Evolutionary conservation across 1,140 invertebrate genomes (phyloP).

Genomic region (Anagrus nilaparvatae): DNA sequence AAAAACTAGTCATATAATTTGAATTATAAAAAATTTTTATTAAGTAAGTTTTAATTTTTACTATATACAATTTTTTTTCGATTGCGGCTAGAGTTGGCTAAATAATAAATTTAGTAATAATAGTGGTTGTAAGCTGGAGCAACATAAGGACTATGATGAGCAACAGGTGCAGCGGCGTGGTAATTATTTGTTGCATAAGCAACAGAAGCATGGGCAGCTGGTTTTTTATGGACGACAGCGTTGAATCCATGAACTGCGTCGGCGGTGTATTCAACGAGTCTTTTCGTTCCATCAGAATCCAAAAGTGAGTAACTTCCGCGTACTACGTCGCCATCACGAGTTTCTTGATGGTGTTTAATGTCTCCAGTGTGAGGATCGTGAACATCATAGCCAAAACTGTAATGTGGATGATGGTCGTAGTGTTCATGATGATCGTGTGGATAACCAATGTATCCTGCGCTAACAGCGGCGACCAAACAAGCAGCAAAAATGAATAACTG

Average conservation of each 20-base stretch:
- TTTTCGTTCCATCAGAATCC: conserved; percentile 24
- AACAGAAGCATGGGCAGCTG: conserved; percentile 17
- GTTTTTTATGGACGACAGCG: conserved; percentile 46
- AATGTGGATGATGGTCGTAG: conserved; percentile 45
- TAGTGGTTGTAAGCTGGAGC: conserved; percentile 2
- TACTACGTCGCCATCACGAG: conserved; percentile 44
- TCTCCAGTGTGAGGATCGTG: conserved; percentile 45
- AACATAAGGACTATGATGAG: conserved; percentile 10
- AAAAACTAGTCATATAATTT: too few relatives aligned
- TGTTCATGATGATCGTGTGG: conserved; percentile 24
- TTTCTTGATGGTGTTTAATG: conserved; percentile 43
- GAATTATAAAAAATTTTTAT: too few relatives aligned
- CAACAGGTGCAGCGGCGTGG: conserved; percentile 12
- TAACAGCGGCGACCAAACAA: conserved; percentile 23
- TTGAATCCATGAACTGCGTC: conserved; percentile 46
- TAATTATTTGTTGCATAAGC: conserved; percentile 11
- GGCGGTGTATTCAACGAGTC: conserved; percentile 35
- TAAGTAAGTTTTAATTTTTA: too few relatives aligned
- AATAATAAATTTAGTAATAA: conserved; percentile 7
- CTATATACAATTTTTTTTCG: too few relatives aligned
- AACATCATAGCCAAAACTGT: conserved; percentile 45
- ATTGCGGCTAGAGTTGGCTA: conserved; percentile 24
- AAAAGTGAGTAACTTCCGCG: conserved; percentile 44
- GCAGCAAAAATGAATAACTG: conserved; percentile 14
- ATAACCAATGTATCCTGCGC: conserved; percentile 30